Conservation (phyloP, 2,113 vertebrate genomes). For the Erinaceus europaeus region DNA sequence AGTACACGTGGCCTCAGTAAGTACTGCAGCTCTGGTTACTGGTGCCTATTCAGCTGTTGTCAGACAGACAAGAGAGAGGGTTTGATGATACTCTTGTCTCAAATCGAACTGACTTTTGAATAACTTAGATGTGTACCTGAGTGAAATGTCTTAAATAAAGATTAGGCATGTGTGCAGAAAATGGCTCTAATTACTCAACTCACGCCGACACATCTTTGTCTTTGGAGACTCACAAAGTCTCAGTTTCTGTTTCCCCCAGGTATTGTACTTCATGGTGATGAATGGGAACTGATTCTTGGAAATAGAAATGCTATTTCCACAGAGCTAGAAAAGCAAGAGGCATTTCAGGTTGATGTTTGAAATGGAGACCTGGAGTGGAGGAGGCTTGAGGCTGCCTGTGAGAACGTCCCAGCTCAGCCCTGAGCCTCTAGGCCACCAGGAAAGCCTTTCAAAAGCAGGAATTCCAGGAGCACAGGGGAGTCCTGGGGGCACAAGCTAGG, state of each 20-base stretch:
- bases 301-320: constrained; percentile 53
- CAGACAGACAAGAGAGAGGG: neutral
- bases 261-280: constrained; percentile 70
- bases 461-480: neutral
- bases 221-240: constrained; percentile 57
- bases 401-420: constrained; percentile 38
- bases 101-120: constrained; percentile 58
- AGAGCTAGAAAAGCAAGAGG: neutral
- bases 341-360: neutral
- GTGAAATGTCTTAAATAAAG: constrained; percentile 78
- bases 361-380: constrained; percentile 25
- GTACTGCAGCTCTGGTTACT: neutral
- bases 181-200: constrained; percentile 67
- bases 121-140: constrained; percentile 66
- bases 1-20: neutral
- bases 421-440: neutral
- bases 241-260: constrained; percentile 55
- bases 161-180: constrained; percentile 68
- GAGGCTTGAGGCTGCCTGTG: neutral
- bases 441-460: constrained; percentile 4
- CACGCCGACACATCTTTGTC: neutral
- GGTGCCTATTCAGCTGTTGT: neutral
- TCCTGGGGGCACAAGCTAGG: neutral
- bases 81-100: constrained; percentile 14
- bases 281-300: constrained; percentile 66